Evolutionary conservation across 2,888 invertebrate species (phyloP).

Genomic region (Lasioglossum villosulum): DNA sequence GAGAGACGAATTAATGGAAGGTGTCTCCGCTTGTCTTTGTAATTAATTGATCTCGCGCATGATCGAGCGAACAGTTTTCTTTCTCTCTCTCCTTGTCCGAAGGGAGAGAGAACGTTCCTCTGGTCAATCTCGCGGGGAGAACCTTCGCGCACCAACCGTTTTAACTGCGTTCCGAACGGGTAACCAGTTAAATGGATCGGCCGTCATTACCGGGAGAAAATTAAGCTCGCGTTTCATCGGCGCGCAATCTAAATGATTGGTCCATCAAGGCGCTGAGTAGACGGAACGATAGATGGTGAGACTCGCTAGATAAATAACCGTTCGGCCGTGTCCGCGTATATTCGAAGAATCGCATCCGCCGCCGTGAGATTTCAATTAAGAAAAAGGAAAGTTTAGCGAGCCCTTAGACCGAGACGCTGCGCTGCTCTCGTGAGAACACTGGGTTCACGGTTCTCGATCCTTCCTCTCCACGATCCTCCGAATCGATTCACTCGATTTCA

Average conservation of each 20-base stretch:
- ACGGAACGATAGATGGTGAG: conserved; percentile 14
- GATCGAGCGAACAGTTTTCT: conserved; percentile 40
- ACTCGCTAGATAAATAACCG: conserved; percentile 20
- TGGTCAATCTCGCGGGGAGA: conserved; percentile 27
- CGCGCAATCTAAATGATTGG: conserved; percentile 59
- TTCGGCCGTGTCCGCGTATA: not conserved
- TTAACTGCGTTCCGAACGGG: conserved; percentile 17
- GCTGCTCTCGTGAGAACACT: not conserved
- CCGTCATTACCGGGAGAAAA: conserved; percentile 46
- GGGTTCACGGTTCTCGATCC: not conserved
- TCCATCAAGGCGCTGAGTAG: conserved; percentile 38
- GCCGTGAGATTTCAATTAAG: conserved; percentile 18
- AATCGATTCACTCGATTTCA: not conserved
- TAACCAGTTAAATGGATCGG: conserved; percentile 42
- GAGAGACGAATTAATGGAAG: conserved; percentile 57
- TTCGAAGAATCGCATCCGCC: not conserved
- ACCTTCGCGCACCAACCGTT: not conserved
- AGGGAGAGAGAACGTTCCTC: not conserved
- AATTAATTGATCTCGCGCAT: conserved; percentile 64
- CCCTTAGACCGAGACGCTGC: not conserved
- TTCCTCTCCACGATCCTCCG: not conserved
- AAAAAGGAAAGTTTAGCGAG: conserved; percentile 9
- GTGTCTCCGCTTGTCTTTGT: conserved; percentile 45
- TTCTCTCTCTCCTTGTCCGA: not conserved
- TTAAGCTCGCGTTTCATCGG: conserved; percentile 49